Percentiles rank a stretch among this genome's conserved stretches.
Conservation (phyloP, 1,140 invertebrate species). For the Macrotrachela quadricornifera region DNA sequence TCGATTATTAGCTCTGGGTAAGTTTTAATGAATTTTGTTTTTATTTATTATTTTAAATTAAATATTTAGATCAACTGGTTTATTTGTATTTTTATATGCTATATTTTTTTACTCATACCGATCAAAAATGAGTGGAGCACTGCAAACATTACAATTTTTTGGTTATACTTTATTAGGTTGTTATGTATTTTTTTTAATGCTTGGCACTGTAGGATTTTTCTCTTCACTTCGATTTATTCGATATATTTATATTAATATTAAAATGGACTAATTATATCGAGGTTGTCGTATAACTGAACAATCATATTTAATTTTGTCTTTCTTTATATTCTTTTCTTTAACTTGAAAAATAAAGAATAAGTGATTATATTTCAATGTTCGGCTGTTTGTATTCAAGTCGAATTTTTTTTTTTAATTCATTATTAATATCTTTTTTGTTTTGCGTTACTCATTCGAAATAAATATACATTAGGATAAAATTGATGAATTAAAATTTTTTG, state of each 20-base stretch:
- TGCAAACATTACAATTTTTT: constrained; percentile 36
- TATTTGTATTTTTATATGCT: constrained; percentile 35
- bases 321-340: too few relatives aligned
- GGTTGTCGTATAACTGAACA: too few relatives aligned
- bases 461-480: too few relatives aligned
- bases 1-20: constrained; percentile 34
- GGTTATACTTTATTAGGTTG: constrained; percentile 34
- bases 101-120: constrained; percentile 35
- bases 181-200: constrained; percentile 36
- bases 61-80: constrained; percentile 29
- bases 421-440: too few relatives aligned
- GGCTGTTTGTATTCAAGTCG: too few relatives aligned
- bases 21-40: constrained; percentile 9
- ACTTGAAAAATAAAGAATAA: too few relatives aligned
- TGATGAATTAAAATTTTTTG: too few relatives aligned
- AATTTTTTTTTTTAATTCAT: too few relatives aligned
- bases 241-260: constrained; percentile 36
- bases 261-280: constrained; percentile 29
- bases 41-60: background rate
- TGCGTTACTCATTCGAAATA: too few relatives aligned
- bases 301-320: too few relatives aligned
- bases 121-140: constrained; percentile 36
- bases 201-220: constrained; percentile 36
- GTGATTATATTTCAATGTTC: too few relatives aligned
- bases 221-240: constrained; percentile 34